Conservation (phyloP, 2,113 vertebrate species). For the Piprites chloris region DNA sequence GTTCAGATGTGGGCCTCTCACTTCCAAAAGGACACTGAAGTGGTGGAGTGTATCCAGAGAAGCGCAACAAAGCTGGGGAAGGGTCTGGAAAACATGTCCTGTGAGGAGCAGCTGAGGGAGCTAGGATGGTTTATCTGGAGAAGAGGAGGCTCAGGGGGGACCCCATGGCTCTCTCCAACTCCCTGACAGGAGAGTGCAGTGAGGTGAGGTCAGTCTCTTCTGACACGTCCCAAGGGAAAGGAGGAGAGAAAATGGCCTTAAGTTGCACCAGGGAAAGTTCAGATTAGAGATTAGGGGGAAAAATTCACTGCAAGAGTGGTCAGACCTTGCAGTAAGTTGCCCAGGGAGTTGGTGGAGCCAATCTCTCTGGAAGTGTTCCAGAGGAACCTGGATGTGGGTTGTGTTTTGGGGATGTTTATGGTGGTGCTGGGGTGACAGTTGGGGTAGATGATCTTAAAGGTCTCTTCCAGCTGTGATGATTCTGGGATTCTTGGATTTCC, state of each 20-base stretch:
- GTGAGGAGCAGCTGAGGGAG: neutral
- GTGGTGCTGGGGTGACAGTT: neutral
- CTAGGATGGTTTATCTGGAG: neutral
- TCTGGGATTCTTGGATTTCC: neutral
- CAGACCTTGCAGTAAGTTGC: neutral
- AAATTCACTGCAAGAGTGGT: fast-evolving
- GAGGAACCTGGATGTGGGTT: neutral
- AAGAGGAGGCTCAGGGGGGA: neutral
- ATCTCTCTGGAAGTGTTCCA: neutral
- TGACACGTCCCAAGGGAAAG: neutral
- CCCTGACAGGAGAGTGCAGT: neutral
- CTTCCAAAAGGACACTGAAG: neutral
- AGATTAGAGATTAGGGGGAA: neutral
- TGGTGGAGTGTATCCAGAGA: neutral
- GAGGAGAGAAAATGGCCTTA: neutral
- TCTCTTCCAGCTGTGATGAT: neutral
- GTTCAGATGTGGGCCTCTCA: neutral
- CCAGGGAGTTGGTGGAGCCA: neutral
- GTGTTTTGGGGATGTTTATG: neutral
- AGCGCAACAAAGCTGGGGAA: neutral
- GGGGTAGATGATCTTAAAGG: neutral
- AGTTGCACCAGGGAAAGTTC: neutral
- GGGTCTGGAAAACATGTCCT: neutral
- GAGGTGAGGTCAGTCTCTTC: fast-evolving
- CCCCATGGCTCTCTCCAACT: neutral